Evolutionary conservation across 2,113 vertebrate species (phyloP).

Genomic region (Mixornis gularis): DNA sequence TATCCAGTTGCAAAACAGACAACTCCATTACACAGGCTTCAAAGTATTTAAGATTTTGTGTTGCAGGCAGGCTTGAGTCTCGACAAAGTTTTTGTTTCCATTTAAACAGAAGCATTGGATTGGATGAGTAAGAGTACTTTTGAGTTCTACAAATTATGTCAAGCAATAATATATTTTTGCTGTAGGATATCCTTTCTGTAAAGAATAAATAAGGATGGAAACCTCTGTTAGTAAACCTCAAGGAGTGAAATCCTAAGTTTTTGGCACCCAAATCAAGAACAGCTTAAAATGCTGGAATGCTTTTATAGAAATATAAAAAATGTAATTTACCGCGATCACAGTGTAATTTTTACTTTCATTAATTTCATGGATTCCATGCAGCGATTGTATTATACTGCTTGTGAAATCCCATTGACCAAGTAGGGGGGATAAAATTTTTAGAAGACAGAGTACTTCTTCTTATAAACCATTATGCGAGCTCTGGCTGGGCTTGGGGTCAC

Average conservation of each 20-base stretch:
- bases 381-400: background rate
- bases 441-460: background rate
- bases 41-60: background rate
- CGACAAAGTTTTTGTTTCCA: background rate
- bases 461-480: background rate
- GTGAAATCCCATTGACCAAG: background rate
- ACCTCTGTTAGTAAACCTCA: background rate
- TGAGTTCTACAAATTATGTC: background rate
- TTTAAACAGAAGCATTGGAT: background rate
- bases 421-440: background rate
- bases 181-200: background rate
- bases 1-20: background rate
- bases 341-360: background rate
- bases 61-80: background rate
- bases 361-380: background rate
- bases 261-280: background rate
- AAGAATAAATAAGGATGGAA: background rate
- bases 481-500: background rate
- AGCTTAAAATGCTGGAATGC: background rate
- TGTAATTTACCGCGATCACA: background rate
- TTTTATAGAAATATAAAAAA: background rate
- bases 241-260: background rate
- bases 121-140: background rate
- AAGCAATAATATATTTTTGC: background rate
- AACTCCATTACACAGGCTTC: background rate